Percentiles rank a stretch among this genome's conserved stretches.
phyloP scores from a whole-genome alignment of 2,113 vertebrate species.

The Polyodon spathula region DNA sequence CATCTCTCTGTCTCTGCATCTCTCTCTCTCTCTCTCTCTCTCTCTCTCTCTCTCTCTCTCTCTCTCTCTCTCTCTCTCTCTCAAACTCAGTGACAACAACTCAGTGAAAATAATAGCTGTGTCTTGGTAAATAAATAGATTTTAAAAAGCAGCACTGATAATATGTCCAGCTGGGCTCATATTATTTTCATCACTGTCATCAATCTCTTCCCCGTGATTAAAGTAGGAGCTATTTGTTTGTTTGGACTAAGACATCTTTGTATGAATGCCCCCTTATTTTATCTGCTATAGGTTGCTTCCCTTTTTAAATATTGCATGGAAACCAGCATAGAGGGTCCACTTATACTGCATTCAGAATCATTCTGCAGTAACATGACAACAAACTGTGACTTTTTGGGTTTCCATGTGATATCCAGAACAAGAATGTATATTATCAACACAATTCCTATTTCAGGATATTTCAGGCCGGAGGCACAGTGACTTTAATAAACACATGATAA shows the following conservation, averaged over 20 bases:
- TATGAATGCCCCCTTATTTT: conserved; percentile 28
- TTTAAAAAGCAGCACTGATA: too few species aligned
- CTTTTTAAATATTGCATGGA: conserved; percentile 20
- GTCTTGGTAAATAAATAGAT: too few species aligned
- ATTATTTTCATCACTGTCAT: too few species aligned
- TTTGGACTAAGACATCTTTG: conserved; percentile 35
- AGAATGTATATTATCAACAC: conserved; percentile 26
- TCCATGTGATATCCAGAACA: conserved; percentile 34
- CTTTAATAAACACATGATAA: conserved; percentile 8
- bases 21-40: conserved; percentile 8
- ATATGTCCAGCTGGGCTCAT: too few species aligned
- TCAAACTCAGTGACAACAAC: too few species aligned
- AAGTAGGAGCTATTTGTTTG: too few species aligned
- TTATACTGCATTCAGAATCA: conserved; percentile 11
- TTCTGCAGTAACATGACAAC: conserved; percentile 33
- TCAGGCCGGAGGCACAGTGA: conserved; percentile 9
- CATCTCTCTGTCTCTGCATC: conserved; percentile 26
- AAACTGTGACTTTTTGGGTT: conserved; percentile 37
- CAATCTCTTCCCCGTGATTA: too few species aligned
- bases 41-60: neutral
- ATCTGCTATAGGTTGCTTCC: conserved; percentile 38
- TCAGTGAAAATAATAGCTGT: too few species aligned
- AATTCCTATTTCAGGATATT: conserved; percentile 20
- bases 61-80: neutral
- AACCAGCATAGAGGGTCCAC: conserved; percentile 20